These are phyloP conservation scores for Hypselothyrea guttata DNA, from an alignment of 2,888 invertebrate genomes.

Conservation along the genomic window DNA sequence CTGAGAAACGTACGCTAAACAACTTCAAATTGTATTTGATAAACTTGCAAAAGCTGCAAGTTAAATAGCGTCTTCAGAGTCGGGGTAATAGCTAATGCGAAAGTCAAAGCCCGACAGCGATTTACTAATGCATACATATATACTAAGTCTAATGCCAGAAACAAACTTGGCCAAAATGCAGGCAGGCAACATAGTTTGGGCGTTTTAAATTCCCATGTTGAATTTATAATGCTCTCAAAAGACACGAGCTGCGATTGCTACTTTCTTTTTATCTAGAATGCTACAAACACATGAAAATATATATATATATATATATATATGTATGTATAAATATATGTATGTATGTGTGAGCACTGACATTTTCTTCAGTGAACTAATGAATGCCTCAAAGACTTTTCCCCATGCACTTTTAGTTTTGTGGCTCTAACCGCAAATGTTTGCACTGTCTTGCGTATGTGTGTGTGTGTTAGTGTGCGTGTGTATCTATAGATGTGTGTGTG, in stretches of 20 bases:
- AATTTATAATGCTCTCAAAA: conserved; percentile 52
- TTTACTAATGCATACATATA: conserved; percentile 24
- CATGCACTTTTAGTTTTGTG: conserved; percentile 64
- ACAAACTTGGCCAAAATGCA: conserved; percentile 40
- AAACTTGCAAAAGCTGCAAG: too few relatives aligned
- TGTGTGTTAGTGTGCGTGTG: conserved; percentile 12
- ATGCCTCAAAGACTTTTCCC: conserved; percentile 63
- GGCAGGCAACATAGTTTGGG: conserved; percentile 57
- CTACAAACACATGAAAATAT: conserved; percentile 7
- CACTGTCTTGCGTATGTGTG: conserved; percentile 14
- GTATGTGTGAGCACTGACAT: conserved; percentile 45
- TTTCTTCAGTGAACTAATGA: conserved; percentile 65
- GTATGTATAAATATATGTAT: conserved; percentile 2
- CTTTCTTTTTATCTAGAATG: conserved; percentile 40
- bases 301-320: conserved; percentile 4
- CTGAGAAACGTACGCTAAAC: too few relatives aligned
- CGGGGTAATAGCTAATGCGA: neutral
- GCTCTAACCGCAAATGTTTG: conserved; percentile 64
- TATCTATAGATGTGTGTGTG: conserved; percentile 14
- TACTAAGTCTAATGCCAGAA: conserved; percentile 5
- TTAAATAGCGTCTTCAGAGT: too few relatives aligned
- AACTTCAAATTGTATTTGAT: too few relatives aligned
- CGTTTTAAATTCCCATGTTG: conserved; percentile 53
- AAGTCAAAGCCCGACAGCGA: conserved; percentile 12
- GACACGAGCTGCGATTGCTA: conserved; percentile 13